Evolutionary conservation across 2,113 vertebrate genomes (phyloP).

Genomic region (Amia ocellicauda): DNA sequence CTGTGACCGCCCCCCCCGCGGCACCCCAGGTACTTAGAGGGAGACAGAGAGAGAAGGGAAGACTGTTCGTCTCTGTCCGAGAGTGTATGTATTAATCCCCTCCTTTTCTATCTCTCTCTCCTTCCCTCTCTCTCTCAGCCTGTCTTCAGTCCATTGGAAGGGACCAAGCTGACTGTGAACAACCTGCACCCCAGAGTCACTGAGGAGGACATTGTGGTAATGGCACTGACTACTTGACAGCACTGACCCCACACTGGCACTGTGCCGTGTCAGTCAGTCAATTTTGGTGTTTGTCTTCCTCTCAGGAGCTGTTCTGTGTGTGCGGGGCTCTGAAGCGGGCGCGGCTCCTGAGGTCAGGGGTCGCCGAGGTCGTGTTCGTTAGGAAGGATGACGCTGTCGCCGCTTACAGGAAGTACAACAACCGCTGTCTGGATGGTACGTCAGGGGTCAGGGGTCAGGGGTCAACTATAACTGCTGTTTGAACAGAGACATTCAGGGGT

Average conservation of each 20-base stretch:
- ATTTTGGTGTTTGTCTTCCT: constrained; percentile 9
- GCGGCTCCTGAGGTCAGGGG: constrained; percentile 83
- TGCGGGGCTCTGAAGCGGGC: constrained; percentile 94
- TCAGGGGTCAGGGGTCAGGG: constrained; percentile 22
- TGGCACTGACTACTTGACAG: constrained; percentile 23
- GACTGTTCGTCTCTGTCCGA: neutral
- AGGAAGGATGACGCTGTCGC: constrained; percentile 93
- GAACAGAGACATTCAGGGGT: neutral
- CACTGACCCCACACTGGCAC: too few relatives aligned
- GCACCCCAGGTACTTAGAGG: constrained; percentile 71
- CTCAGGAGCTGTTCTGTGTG: constrained; percentile 93
- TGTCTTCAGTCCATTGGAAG: constrained; percentile 86
- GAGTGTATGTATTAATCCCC: neutral
- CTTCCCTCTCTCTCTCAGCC: constrained; percentile 62
- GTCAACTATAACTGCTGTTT: neutral
- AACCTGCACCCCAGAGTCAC: constrained; percentile 94
- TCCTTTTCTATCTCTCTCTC: too few relatives aligned
- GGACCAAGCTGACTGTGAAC: constrained; percentile 96
- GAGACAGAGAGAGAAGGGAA: constrained; percentile 37
- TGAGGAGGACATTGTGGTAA: constrained; percentile 97
- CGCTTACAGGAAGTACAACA: constrained; percentile 97
- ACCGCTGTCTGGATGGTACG: constrained; percentile 94
- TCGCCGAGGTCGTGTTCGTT: constrained; percentile 97
- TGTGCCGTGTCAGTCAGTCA: constrained; percentile 2
- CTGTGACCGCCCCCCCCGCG: constrained; percentile 37